These are phyloP conservation scores for Rhinatrema bivittatum DNA, from an alignment of 2,797 vertebrate species.

Conservation along the genomic window DNA sequence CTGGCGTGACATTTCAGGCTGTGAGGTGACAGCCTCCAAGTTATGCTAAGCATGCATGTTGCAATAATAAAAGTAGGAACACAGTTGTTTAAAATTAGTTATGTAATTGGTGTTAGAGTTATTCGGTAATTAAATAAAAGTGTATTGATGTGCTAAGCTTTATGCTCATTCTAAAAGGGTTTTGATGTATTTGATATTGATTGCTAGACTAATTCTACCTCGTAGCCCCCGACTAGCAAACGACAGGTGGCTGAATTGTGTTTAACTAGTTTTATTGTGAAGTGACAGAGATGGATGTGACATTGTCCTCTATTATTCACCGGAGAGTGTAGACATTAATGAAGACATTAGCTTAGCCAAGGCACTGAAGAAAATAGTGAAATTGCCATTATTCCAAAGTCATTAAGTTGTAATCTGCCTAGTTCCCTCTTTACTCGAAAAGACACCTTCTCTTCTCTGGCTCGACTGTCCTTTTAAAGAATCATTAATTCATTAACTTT, in stretches of 20 bases:
- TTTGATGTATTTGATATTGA: conserved; percentile 40
- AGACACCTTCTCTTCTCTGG: conserved; percentile 64
- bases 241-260: conserved; percentile 54
- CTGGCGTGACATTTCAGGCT: no score
- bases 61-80: no score
- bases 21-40: no score
- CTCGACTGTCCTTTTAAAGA: conserved; percentile 75
- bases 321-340: conserved; percentile 69
- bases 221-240: conserved; percentile 27
- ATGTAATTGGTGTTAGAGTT: no score
- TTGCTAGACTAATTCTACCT: conserved; percentile 50
- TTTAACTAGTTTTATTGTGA: conserved; percentile 73
- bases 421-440: conserved; percentile 67
- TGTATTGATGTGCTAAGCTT: no score
- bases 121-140: no score
- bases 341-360: conserved; percentile 78
- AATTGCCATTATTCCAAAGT: conserved; percentile 76
- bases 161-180: conserved; percentile 6
- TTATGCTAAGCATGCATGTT: no score
- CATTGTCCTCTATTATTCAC: conserved; percentile 60
- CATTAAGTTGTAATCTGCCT: conserved; percentile 76
- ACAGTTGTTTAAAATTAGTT: no score
- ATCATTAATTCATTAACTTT: conserved; percentile 91
- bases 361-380: conserved; percentile 71
- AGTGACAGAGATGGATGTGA: conserved; percentile 74